Base-by-base conservation (phyloP, 2,888 invertebrate species). In the Frankliniella intonsa region DNA sequence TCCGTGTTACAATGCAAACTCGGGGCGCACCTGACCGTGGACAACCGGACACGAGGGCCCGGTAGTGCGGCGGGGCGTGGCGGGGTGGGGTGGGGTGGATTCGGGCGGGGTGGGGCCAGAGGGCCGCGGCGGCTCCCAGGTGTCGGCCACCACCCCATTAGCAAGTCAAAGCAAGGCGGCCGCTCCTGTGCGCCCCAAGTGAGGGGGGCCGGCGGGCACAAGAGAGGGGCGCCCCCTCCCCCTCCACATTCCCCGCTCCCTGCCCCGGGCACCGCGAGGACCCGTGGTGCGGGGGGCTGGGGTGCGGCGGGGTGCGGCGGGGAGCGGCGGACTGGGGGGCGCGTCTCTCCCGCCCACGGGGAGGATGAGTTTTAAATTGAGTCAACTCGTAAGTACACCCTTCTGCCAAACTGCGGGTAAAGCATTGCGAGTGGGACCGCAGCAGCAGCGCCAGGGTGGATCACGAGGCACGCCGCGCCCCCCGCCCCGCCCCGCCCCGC, bases 131-230 rank as follows among this genome's bases (percentile, higher is more conserved):
- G 69, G 69, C 69, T 69, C 69, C n/a, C 69, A 69, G 69, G 69
- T 69, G 69, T 69, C 69, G 69, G 22, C 69, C 69, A 69, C 69
- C 69, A n/a, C 69, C 69, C 69, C 22, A 69, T 69, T 69, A 69
- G 69, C 69, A 69, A 69, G 69, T 69, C 69, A 69, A 69, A 69
- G 69, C 69, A 22, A 17, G 55, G 55, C 55, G 17, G 14, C 55
- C 55, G 14, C 17, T 55, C 55, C 55, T 55, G 14, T 55, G 55
- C 55, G 55, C 14, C 55, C 55, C 55, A 14, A 12, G 55, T 38
- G 55, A 55, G 55, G 55, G 55, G 55, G 55, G 55, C 55, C 17
- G 55, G 55, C 17, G 17, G 55, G 55, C 14, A 38, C 38, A 38
- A 38, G 38, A 3, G 38, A 38, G 38, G 17, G 55, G 55, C 17